These are phyloP conservation scores for Narcine bancroftii DNA, from an alignment of 2,113 vertebrate genomes.

Conservation along the genomic window DNA sequence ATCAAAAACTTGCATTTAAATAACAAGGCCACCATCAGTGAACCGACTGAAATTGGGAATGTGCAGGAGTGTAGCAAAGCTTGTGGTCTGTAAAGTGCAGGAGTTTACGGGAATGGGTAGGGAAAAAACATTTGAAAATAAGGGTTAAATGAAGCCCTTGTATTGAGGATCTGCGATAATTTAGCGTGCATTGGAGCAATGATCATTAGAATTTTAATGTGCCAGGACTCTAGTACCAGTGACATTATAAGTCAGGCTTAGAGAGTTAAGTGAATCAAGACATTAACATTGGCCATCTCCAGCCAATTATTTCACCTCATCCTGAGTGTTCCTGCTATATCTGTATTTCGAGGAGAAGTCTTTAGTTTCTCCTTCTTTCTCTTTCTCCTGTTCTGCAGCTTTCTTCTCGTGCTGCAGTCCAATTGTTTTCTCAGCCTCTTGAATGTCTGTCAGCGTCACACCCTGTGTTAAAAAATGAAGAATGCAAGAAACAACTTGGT, in stretches of 20 bases:
- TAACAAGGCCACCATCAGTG: background rate
- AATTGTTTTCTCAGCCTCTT: constrained; percentile 68
- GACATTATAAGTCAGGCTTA: background rate
- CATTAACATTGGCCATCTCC: no score
- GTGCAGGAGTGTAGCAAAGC: background rate
- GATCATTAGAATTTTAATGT: background rate
- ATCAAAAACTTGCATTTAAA: background rate
- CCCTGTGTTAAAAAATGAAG: constrained; percentile 48
- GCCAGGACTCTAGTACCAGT: background rate
- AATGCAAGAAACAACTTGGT: no score
- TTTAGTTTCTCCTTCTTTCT: constrained; percentile 48
- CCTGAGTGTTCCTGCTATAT: background rate
- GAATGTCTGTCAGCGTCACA: constrained; percentile 68
- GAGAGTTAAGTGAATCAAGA: background rate
- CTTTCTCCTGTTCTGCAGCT: constrained; percentile 40
- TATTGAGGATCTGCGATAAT: background rate
- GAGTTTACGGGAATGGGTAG: background rate
- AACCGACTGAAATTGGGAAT: background rate
- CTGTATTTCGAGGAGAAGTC: background rate
- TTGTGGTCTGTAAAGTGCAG: background rate
- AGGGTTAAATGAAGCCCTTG: background rate
- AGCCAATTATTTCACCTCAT: background rate
- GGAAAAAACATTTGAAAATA: background rate
- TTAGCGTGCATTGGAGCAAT: background rate
- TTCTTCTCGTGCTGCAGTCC: constrained; percentile 53